Percentiles rank a stretch among this genome's conserved stretches.
Conservation (phyloP, 30 jellyfish, hydroid and myxozoan species). For the Phacellophora camtschatica region DNA sequence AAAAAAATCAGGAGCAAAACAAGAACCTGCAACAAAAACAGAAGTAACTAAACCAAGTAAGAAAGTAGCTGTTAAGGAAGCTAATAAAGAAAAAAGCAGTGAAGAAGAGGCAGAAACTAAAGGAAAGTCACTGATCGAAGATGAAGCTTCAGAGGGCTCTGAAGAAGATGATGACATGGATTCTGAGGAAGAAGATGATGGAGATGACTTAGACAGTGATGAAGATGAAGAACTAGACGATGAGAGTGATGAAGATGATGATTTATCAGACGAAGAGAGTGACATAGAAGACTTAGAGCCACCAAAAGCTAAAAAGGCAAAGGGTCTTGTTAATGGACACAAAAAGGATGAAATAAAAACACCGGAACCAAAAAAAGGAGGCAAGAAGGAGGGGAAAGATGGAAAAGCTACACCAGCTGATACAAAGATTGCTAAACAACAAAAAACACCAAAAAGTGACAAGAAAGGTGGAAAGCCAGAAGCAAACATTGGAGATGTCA, state of each 20-base stretch:
- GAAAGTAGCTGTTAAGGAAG: background rate
- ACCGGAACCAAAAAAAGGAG: background rate
- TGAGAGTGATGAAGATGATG: conserved; percentile 42
- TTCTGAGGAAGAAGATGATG: conserved; percentile 69
- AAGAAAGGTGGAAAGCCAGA: conserved; percentile 38
- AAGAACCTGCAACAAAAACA: background rate
- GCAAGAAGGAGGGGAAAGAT: background rate
- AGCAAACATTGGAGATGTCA: conserved; percentile 25
- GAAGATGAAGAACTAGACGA: conserved; percentile 37
- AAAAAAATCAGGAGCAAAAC: background rate
- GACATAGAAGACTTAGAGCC: conserved; percentile 54
- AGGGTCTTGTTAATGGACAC: conserved; percentile 28
- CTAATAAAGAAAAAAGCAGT: conserved; percentile 1
- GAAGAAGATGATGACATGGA: conserved; percentile 68
- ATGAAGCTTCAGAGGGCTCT: conserved; percentile 20
- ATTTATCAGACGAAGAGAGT: conserved; percentile 21
- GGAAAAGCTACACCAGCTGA: background rate
- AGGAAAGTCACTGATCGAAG: background rate
- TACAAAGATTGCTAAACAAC: too few relatives aligned
- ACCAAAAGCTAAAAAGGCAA: conserved; percentile 57
- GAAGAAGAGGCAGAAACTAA: conserved; percentile 45
- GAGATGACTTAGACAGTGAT: conserved; percentile 47
- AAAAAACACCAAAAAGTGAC: conserved; percentile 49
- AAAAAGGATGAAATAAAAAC: conserved; percentile 6
- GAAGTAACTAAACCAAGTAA: background rate